Evolutionary conservation across 2,797 vertebrate genomes (phyloP).

Genomic region (Sebastes oblongus): DNA sequence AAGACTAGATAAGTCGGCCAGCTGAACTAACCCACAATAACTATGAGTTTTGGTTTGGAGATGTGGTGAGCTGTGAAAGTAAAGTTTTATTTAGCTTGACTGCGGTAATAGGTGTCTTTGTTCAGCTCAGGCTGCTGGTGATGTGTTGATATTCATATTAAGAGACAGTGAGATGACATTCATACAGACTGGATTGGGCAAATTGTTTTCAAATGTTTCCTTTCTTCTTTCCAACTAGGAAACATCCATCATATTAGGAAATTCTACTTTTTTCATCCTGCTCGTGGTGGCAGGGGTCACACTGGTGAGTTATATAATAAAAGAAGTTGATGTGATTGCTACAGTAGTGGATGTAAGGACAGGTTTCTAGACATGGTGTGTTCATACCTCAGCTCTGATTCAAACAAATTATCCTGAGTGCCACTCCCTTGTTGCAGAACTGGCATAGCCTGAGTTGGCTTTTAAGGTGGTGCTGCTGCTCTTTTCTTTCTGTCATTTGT

Average conservation of each 20-base stretch:
- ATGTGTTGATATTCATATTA: neutral
- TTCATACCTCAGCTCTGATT: slow-evolving; percentile 4
- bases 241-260: slow-evolving; percentile 67
- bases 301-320: slow-evolving; percentile 64
- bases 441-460: slow-evolving; percentile 52
- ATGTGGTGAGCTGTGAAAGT: neutral
- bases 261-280: slow-evolving; percentile 68
- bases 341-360: slow-evolving; percentile 10
- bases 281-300: slow-evolving; percentile 49
- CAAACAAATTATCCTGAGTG: neutral
- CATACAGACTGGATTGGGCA: neutral
- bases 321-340: slow-evolving; percentile 7
- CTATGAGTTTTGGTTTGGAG: neutral
- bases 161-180: neutral
- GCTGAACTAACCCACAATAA: slow-evolving; percentile 36
- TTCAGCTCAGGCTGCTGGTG: neutral
- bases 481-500: slow-evolving; percentile 52
- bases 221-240: slow-evolving; percentile 61
- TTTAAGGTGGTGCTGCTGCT: slow-evolving; percentile 55
- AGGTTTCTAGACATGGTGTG: neutral
- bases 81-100: neutral
- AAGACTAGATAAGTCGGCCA: neutral
- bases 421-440: slow-evolving; percentile 62
- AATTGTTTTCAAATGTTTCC: slow-evolving; percentile 43
- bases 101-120: neutral